A percentile compares a stretch with the other conserved stretches of the same genome.
These are phyloP conservation scores for Caenorhabditis tropicalis DNA, from an alignment of 1,140 invertebrate species.

Conservation along the genomic window DNA sequence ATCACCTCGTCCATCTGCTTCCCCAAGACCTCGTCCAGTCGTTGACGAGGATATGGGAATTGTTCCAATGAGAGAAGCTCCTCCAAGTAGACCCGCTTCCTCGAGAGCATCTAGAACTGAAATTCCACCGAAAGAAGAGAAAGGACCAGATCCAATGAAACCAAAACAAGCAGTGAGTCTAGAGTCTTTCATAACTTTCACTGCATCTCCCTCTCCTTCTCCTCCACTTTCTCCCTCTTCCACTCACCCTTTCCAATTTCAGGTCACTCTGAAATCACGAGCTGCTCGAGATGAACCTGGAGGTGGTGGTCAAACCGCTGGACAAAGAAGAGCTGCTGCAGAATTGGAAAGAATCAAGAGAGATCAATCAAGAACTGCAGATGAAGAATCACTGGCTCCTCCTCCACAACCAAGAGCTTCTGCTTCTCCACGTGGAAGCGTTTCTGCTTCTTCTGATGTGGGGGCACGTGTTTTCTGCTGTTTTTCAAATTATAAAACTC, in stretches of 20 bases:
- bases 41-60: slow-evolving; percentile 72
- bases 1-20: slow-evolving; percentile 22
- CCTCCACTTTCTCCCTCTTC: not conserved
- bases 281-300: slow-evolving; percentile 59
- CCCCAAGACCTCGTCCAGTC: slow-evolving; percentile 53
- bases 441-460: not conserved
- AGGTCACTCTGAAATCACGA: slow-evolving; percentile 58
- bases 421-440: slow-evolving; percentile 1
- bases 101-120: slow-evolving; percentile 31
- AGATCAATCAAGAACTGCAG: slow-evolving; percentile 61
- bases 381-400: slow-evolving; percentile 52
- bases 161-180: slow-evolving; percentile 59
- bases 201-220: not conserved
- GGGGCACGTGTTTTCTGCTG: not conserved
- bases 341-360: slow-evolving; percentile 68
- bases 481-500: not conserved
- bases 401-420: not conserved
- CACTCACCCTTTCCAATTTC: slow-evolving; percentile 30
- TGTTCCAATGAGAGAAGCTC: slow-evolving; percentile 56
- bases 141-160: slow-evolving; percentile 63
- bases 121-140: slow-evolving; percentile 37
- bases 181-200: not conserved
- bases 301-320: slow-evolving; percentile 58
- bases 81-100: slow-evolving; percentile 4
- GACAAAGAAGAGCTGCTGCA: slow-evolving; percentile 64